These are phyloP conservation scores for Arctia plantaginis DNA, from an alignment of 2,888 invertebrate species.

Conservation along the genomic window DNA sequence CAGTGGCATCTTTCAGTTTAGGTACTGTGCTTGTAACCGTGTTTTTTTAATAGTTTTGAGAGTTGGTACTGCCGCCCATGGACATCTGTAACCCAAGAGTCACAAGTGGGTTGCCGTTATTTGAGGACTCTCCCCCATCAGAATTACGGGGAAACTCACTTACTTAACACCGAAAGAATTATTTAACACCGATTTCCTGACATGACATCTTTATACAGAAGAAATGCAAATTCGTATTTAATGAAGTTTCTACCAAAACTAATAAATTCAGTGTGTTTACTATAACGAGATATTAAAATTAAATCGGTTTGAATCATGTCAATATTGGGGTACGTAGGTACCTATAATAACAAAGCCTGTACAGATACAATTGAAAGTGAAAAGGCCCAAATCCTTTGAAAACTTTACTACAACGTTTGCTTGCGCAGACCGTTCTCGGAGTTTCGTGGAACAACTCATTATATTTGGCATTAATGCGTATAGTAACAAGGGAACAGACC, in stretches of 20 bases:
- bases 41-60: too few species aligned
- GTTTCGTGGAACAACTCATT: conserved; percentile 43
- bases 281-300: background rate
- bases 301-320: background rate
- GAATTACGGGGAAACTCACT: too few species aligned
- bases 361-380: conserved; percentile 5
- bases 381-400: conserved; percentile 3
- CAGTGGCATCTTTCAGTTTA: too few species aligned
- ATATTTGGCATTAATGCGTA: conserved; percentile 43
- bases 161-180: too few species aligned
- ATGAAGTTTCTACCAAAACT: background rate
- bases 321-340: background rate
- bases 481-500: conserved; percentile 49
- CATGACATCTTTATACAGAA: too few species aligned
- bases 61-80: too few species aligned
- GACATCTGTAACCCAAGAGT: too few species aligned
- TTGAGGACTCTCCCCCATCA: too few species aligned
- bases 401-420: conserved; percentile 20
- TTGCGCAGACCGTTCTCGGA: conserved; percentile 19
- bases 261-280: background rate
- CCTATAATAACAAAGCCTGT: conserved; percentile 8
- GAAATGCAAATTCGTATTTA: too few species aligned
- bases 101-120: too few species aligned
- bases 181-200: too few species aligned
- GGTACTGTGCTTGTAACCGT: too few species aligned